phyloP scores from a whole-genome alignment of 2,888 invertebrate species.

The Nomada goodeniana region DNA sequence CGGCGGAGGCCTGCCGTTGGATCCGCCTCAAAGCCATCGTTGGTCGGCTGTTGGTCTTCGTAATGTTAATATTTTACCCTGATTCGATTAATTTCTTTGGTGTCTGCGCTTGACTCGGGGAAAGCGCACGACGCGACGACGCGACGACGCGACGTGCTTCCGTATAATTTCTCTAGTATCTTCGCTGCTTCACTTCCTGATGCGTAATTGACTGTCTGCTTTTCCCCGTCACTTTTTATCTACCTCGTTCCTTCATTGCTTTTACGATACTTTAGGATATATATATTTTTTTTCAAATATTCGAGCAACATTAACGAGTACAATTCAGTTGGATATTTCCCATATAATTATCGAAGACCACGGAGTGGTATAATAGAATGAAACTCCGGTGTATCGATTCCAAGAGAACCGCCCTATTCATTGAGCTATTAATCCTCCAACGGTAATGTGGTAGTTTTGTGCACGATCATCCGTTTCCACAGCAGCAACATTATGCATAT shows the following conservation, averaged over 20 bases:
- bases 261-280: too few relatives aligned
- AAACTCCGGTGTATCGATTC: too few relatives aligned
- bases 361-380: too few relatives aligned
- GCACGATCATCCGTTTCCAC: not conserved
- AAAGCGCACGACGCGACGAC: too few relatives aligned
- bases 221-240: not conserved
- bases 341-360: too few relatives aligned
- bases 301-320: too few relatives aligned
- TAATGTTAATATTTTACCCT: constrained; percentile 39
- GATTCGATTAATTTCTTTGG: constrained; percentile 47
- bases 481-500: not conserved
- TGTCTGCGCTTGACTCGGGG: not conserved
- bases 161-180: not conserved
- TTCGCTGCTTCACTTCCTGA: not conserved
- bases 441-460: not conserved
- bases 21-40: constrained; percentile 2
- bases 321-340: too few relatives aligned
- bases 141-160: too few relatives aligned
- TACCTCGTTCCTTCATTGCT: not conserved
- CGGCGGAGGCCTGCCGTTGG: not conserved
- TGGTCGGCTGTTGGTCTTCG: not conserved
- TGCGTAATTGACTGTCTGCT: not conserved
- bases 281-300: too few relatives aligned
- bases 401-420: too few relatives aligned
- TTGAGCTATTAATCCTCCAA: not conserved